Evolutionary conservation across 2,113 vertebrate species (phyloP).

Genomic region (Ciconia stormi): DNA sequence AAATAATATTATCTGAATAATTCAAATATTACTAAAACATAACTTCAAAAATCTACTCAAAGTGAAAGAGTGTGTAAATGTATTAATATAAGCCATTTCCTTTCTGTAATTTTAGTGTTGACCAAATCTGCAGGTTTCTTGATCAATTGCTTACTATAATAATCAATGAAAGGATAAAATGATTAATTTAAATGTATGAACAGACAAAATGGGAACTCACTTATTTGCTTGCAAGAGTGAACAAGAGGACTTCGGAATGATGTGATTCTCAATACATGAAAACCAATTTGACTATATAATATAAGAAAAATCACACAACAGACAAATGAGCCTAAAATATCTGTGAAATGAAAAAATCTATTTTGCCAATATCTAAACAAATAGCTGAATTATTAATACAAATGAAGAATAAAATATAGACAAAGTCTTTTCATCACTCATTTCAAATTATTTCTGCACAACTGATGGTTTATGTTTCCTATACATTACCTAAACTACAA

Average conservation of each 20-base stretch:
- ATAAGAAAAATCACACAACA: not conserved
- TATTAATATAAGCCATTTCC: not conserved
- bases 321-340: not conserved
- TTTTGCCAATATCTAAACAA: not conserved
- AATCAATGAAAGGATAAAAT: not conserved
- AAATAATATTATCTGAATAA: not conserved
- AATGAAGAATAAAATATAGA: not conserved
- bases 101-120: not conserved
- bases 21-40: not conserved
- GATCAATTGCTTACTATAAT: not conserved
- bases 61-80: not conserved
- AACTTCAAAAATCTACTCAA: not conserved
- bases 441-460: not conserved
- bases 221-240: not conserved
- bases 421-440: not conserved
- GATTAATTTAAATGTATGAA: slow-evolving; percentile 1
- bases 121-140: not conserved
- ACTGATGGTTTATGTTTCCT: not conserved
- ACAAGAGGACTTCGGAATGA: not conserved
- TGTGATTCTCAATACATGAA: not conserved
- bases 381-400: not conserved
- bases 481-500: not conserved
- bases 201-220: not conserved
- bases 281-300: not conserved
- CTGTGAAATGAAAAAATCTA: not conserved